These are phyloP conservation scores for Torymus texanus DNA, from an alignment of 2,888 invertebrate species.

Conservation along the genomic window DNA sequence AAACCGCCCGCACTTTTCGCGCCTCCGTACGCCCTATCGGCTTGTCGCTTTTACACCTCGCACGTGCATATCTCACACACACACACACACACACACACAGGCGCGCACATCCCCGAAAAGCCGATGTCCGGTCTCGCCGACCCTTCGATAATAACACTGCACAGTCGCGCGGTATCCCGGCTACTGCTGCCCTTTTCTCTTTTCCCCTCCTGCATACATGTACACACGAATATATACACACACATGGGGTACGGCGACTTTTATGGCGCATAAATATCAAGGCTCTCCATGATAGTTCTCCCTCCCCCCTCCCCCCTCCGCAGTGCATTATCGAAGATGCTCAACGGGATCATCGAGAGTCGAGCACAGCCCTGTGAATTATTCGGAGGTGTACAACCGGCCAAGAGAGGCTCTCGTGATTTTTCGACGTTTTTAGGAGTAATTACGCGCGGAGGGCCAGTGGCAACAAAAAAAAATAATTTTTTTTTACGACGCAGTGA, in stretches of 20 bases:
- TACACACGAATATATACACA: too few relatives aligned
- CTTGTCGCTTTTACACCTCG: constrained; percentile 38
- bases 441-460: constrained; percentile 33
- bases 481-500: constrained; percentile 50
- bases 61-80: background rate
- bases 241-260: constrained; percentile 63
- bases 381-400: constrained; percentile 5
- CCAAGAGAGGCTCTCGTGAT: constrained; percentile 53
- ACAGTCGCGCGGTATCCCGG: constrained; percentile 15
- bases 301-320: constrained; percentile 59
- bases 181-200: constrained; percentile 18
- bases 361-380: constrained; percentile 26
- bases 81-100: background rate
- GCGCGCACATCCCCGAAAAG: constrained; percentile 57
- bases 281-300: constrained; percentile 66
- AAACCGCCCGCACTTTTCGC: background rate
- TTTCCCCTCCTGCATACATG: background rate
- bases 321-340: constrained; percentile 72
- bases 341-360: constrained; percentile 48
- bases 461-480: constrained; percentile 15
- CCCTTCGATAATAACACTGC: constrained; percentile 41
- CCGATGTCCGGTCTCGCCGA: constrained; percentile 69
- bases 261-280: constrained; percentile 75
- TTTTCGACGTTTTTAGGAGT: constrained; percentile 54
- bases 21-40: background rate